These are phyloP conservation scores for Epistrophella euchroma DNA, from an alignment of 2,888 invertebrate genomes.

Conservation along the genomic window DNA sequence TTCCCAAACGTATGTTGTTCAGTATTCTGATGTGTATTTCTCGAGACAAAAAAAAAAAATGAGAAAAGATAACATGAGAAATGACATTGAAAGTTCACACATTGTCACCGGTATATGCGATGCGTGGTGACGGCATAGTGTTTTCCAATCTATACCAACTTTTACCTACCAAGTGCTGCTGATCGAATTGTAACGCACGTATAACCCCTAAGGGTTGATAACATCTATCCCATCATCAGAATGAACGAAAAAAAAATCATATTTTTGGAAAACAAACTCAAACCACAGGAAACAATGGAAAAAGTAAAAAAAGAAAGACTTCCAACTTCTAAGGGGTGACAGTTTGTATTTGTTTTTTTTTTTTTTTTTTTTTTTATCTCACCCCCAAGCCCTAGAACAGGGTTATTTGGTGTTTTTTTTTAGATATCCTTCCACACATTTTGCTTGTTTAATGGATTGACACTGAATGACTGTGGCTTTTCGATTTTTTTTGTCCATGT, in stretches of 20 bases:
- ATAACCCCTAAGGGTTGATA: constrained; percentile 66
- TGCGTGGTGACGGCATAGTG: not conserved
- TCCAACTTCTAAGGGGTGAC: constrained; percentile 61
- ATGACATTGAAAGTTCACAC: constrained; percentile 71
- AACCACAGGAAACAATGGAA: constrained; percentile 73
- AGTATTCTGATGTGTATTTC: constrained; percentile 51
- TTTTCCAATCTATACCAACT: not conserved
- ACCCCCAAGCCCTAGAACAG: not conserved
- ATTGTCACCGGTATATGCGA: constrained; percentile 56
- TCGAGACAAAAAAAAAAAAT: constrained; percentile 1
- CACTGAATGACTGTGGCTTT: constrained; percentile 72
- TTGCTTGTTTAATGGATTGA: constrained; percentile 72
- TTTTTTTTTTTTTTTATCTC: not conserved
- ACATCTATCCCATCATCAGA: constrained; percentile 29
- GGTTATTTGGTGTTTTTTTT: constrained; percentile 30
- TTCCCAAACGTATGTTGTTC: constrained; percentile 67
- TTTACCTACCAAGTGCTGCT: constrained; percentile 30
- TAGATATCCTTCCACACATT: constrained; percentile 63
- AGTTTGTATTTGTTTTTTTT: constrained; percentile 67
- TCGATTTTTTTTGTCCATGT: constrained; percentile 19
- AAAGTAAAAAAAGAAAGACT: constrained; percentile 44
- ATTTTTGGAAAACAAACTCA: constrained; percentile 73
- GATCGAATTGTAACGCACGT: constrained; percentile 74
- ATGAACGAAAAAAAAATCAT: constrained; percentile 37
- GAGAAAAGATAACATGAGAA: constrained; percentile 65